These are phyloP conservation scores for Eutolmus rufibarbis DNA, from an alignment of 2,888 invertebrate species.

Conservation along the genomic window DNA sequence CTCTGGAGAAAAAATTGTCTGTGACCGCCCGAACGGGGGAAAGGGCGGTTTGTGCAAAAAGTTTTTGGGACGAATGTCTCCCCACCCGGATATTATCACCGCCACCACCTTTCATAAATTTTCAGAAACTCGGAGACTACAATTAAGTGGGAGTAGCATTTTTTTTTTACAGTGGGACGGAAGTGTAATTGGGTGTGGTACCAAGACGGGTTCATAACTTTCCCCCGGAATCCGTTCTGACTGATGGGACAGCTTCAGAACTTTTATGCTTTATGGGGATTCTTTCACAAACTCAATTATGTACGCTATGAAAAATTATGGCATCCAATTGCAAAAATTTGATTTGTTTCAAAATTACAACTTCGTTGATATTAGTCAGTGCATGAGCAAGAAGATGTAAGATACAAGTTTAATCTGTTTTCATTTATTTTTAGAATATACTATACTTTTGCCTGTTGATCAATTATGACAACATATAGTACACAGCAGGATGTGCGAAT, in stretches of 20 bases:
- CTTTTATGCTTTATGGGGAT: not conserved
- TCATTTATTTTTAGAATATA: too few species aligned
- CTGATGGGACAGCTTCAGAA: not conserved
- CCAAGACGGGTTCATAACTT: not conserved
- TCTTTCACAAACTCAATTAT: slow-evolving; percentile 21
- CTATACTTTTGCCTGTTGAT: too few species aligned
- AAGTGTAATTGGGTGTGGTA: not conserved
- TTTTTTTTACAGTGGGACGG: not conserved
- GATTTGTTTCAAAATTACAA: not conserved
- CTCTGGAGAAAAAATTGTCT: not conserved
- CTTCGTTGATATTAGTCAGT: not conserved
- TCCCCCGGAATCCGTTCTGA: not conserved
- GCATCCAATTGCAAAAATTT: not conserved
- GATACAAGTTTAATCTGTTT: not conserved
- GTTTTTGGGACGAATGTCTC: not conserved
- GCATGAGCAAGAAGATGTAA: not conserved
- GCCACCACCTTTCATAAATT: not conserved
- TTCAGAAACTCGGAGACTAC: not conserved
- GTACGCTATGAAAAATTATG: slow-evolving; percentile 5
- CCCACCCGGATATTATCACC: not conserved
- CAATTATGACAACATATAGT: too few species aligned
- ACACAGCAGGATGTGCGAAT: too few species aligned
- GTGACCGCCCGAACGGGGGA: not conserved
- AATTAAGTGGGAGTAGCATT: not conserved
- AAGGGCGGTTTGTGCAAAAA: not conserved